Conservation (phyloP, 2,113 vertebrate species). For the Microcebus tavaratra region DNA sequence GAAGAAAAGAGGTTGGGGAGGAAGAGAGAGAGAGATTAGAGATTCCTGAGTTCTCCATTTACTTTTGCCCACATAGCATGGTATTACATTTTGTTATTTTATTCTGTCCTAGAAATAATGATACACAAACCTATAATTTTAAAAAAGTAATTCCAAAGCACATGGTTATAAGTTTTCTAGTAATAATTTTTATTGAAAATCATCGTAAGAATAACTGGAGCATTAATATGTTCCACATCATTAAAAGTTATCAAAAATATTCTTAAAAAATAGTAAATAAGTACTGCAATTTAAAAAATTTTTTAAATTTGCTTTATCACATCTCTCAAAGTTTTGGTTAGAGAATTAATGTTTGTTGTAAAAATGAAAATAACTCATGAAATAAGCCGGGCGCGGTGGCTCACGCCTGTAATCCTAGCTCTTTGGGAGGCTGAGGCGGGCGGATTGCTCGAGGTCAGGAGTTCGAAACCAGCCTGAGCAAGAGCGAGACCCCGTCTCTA, state of each 20-base stretch:
- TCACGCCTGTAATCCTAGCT: too few relatives aligned
- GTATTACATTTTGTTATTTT: background rate
- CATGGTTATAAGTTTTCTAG: background rate
- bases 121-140: background rate
- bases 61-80: background rate
- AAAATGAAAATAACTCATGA: background rate
- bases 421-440: too few relatives aligned
- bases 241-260: constrained; percentile 49
- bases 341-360: background rate
- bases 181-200: constrained; percentile 19
- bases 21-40: background rate
- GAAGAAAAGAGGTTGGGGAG: fast-evolving
- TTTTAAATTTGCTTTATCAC: background rate
- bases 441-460: too few relatives aligned
- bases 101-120: background rate
- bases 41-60: background rate
- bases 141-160: constrained; percentile 6
- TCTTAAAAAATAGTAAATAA: background rate
- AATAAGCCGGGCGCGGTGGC: too few relatives aligned
- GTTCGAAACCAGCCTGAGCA: too few relatives aligned
- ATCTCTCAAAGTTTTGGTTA: constrained; percentile 24
- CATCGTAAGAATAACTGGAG: background rate
- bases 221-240: background rate
- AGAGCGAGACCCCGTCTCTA: too few relatives aligned
- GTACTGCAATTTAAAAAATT: background rate